Percentiles rank a stretch among this genome's conserved stretches.
These are phyloP conservation scores for Eulemur coronatus DNA, from an alignment of 2,797 vertebrate species.

Conservation along the genomic window DNA sequence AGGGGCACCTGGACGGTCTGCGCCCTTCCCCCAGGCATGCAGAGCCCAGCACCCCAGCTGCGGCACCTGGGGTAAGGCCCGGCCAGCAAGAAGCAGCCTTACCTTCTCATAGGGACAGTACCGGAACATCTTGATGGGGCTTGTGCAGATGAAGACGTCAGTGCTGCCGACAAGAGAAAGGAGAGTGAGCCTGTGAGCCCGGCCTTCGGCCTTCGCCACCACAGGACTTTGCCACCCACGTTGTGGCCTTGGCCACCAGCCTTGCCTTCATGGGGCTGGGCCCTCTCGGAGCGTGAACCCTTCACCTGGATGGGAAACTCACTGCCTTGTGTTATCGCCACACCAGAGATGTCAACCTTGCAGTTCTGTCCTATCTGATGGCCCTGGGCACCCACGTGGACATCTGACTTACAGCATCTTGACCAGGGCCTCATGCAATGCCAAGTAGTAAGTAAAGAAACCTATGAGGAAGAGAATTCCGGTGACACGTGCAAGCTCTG, in stretches of 20 bases:
- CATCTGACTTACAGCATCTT: background rate
- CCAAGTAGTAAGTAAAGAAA: background rate
- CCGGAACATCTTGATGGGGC: slow-evolving; percentile 93
- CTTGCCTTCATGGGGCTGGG: background rate
- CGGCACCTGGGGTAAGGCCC: fast-evolving
- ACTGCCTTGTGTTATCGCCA: background rate
- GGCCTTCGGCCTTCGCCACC: fast-evolving
- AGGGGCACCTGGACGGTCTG: background rate
- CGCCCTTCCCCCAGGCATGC: no score
- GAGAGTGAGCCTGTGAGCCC: background rate
- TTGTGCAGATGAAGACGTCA: slow-evolving; percentile 97
- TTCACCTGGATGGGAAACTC: background rate
- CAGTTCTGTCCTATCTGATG: background rate
- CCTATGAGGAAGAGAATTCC: background rate
- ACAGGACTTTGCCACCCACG: background rate
- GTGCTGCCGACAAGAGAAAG: slow-evolving; percentile 87
- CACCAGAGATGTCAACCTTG: no score
- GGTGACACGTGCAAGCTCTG: background rate
- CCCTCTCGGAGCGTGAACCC: background rate
- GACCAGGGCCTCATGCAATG: fast-evolving
- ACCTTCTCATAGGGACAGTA: slow-evolving; percentile 97
- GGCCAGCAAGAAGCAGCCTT: slow-evolving; percentile 4
- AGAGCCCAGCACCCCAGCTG: background rate
- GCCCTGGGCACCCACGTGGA: fast-evolving
- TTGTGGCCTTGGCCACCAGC: fast-evolving